These are phyloP conservation scores for Drosophila pruinosa DNA, from an alignment of 1,140 invertebrate species.

Conservation along the genomic window DNA sequence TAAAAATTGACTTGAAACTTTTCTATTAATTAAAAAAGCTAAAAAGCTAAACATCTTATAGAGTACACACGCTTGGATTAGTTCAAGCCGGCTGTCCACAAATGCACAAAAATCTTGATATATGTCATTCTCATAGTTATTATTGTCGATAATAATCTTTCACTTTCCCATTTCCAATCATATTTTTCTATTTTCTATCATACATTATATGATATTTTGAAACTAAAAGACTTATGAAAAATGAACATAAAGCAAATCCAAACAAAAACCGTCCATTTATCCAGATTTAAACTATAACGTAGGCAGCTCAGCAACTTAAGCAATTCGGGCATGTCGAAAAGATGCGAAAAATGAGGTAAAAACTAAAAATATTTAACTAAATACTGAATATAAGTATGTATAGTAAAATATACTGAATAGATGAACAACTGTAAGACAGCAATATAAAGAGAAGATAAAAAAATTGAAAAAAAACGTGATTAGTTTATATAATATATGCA, in stretches of 20 bases:
- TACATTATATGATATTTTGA: conserved; percentile 65
- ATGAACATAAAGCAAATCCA: conserved; percentile 66
- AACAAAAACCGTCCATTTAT: conserved; percentile 74
- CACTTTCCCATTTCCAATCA: conserved; percentile 38
- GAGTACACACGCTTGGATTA: conserved; percentile 15
- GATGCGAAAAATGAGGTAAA: conserved; percentile 1
- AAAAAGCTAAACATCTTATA: not conserved
- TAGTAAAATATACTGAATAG: conserved; percentile 31
- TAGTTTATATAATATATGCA: conserved; percentile 17
- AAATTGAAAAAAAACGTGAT: conserved; percentile 30
- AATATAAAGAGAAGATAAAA: conserved; percentile 47
- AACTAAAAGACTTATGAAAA: conserved; percentile 70
- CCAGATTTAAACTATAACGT: conserved; percentile 60
- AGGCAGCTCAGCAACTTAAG: conserved; percentile 60
- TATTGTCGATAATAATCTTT: conserved; percentile 19
- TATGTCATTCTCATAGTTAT: conserved; percentile 9
- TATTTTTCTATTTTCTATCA: conserved; percentile 15
- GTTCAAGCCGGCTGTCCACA: conserved; percentile 49
- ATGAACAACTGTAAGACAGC: conserved; percentile 56
- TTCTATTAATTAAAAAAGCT: conserved; percentile 36
- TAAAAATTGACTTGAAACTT: conserved; percentile 45
- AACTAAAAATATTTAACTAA: conserved; percentile 21
- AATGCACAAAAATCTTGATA: conserved; percentile 62
- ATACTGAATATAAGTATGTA: conserved; percentile 42
- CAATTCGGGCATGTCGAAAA: conserved; percentile 23